Conservation (phyloP, 2,797 vertebrate genomes). For the Etheostoma perlongum region DNA sequence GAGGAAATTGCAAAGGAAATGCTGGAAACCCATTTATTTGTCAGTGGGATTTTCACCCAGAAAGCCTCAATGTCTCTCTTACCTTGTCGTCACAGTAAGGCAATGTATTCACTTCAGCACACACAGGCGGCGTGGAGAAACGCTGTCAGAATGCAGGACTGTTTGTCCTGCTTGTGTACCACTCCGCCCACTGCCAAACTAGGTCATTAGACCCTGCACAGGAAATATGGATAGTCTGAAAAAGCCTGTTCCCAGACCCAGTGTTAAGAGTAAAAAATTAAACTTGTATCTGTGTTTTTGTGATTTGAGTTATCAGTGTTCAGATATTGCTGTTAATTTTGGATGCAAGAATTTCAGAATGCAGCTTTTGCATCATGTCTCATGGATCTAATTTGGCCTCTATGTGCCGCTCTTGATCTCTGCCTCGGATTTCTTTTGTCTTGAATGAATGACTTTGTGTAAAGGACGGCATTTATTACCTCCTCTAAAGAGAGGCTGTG, state of each 20-base stretch:
- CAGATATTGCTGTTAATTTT: neutral
- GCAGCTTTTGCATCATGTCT: neutral
- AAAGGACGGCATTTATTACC: slow-evolving; percentile 73
- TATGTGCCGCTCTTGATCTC: slow-evolving; percentile 34
- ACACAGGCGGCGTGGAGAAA: slow-evolving; percentile 10
- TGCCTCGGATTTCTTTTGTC: slow-evolving; percentile 35
- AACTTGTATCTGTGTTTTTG: neutral
- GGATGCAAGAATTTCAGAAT: neutral
- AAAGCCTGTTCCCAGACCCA: neutral
- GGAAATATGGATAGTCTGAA: slow-evolving; percentile 8
- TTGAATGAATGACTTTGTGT: slow-evolving; percentile 69
- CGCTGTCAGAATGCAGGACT: neutral
- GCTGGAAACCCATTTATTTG: slow-evolving; percentile 1
- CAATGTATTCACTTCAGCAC: slow-evolving; percentile 25
- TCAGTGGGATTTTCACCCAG: slow-evolving; percentile 13
- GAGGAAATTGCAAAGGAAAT: slow-evolving; percentile 1
- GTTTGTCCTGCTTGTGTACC: slow-evolving; percentile 17
- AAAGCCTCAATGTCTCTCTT: slow-evolving; percentile 20
- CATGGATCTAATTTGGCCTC: neutral
- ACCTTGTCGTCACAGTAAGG: slow-evolving; percentile 19
- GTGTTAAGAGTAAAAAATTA: neutral
- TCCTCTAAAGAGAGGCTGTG: slow-evolving; percentile 51
- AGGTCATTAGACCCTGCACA: slow-evolving; percentile 21
- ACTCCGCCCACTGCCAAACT: neutral
- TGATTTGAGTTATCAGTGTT: too few relatives aligned